These are phyloP conservation scores for Ceratosolen fusciceps DNA, from an alignment of 1,140 invertebrate species.

Conservation along the genomic window DNA sequence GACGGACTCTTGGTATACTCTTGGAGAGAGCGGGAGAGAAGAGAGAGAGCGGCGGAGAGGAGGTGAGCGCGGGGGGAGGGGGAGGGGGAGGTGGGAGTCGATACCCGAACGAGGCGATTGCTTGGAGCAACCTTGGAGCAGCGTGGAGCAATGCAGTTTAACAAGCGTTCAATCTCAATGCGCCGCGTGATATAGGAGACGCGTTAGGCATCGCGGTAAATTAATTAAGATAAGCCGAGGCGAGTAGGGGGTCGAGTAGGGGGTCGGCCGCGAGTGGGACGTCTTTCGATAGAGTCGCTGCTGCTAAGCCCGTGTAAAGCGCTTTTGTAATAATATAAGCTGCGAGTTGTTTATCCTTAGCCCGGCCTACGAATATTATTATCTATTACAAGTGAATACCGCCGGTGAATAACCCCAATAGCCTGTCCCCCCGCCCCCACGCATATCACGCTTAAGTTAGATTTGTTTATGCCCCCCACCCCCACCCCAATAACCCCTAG, in stretches of 20 bases:
- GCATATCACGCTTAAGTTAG: too few species aligned
- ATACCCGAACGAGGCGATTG: neutral
- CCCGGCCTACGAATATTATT: neutral
- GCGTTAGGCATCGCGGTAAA: constrained; percentile 19
- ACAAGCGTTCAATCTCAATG: neutral
- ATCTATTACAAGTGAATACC: too few species aligned
- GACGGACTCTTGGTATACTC: too few species aligned
- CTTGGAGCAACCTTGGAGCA: neutral
- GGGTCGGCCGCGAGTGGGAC: too few species aligned
- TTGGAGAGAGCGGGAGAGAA: too few species aligned
- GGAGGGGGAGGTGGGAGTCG: neutral
- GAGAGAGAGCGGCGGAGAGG: too few species aligned
- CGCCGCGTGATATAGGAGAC: neutral
- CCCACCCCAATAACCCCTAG: too few species aligned
- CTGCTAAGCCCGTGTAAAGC: neutral
- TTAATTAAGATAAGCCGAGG: constrained; percentile 41
- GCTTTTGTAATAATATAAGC: neutral
- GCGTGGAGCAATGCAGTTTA: neutral
- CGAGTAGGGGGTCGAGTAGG: too few species aligned
- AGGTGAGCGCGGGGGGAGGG: too few species aligned
- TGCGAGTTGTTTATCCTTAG: constrained; percentile 7
- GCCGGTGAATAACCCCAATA: too few species aligned
- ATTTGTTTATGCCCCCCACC: too few species aligned
- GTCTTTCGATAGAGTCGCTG: constrained; percentile 27
- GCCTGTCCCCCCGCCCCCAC: too few species aligned